phyloP scores from a whole-genome alignment of 2,113 vertebrate species.

The Athene noctua region DNA sequence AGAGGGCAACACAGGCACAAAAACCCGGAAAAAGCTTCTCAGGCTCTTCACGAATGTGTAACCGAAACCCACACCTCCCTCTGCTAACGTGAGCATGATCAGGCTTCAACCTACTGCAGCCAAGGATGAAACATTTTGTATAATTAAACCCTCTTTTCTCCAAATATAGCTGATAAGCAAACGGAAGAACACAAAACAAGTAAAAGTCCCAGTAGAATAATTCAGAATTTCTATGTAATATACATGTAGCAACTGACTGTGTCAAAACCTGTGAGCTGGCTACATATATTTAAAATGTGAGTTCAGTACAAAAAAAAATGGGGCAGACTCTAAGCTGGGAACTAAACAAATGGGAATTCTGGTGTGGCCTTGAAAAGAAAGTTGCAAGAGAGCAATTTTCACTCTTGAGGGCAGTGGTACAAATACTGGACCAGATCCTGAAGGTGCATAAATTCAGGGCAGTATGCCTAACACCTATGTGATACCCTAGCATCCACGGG shows the following conservation, averaged over 20 bases:
- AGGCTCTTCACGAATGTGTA: not conserved
- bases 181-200: not conserved
- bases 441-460: not conserved
- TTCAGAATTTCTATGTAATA: not conserved
- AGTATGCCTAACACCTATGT: too few species aligned
- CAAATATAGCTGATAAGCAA: not conserved
- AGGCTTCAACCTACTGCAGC: not conserved
- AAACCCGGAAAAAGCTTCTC: not conserved
- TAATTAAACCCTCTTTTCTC: not conserved
- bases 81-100: not conserved
- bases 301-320: not conserved
- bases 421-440: not conserved
- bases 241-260: not conserved
- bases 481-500: not conserved
- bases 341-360: not conserved
- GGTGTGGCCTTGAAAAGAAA: not conserved
- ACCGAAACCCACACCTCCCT: not conserved
- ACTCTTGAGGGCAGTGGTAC: not conserved
- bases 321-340: not conserved
- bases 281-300: not conserved
- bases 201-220: not conserved
- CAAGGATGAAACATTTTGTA: not conserved
- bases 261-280: not conserved
- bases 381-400: not conserved
- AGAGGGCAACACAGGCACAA: constrained; percentile 55